These are phyloP conservation scores for Eurosta solidaginis DNA, from an alignment of 1,140 invertebrate genomes.

Conservation along the genomic window DNA sequence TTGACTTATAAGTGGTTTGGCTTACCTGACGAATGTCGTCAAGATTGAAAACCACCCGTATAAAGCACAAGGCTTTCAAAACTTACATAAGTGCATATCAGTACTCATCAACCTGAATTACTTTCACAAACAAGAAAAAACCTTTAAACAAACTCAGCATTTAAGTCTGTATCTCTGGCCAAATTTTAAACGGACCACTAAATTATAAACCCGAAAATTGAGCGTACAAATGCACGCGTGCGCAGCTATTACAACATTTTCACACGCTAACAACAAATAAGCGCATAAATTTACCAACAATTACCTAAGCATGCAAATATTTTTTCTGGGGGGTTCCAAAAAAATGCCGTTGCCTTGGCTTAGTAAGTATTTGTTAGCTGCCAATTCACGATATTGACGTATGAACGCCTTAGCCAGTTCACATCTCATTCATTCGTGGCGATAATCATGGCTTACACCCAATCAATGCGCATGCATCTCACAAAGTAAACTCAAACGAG, in stretches of 20 bases:
- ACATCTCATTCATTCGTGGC: conserved; percentile 52
- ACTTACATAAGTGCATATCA: no score
- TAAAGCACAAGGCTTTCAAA: no score
- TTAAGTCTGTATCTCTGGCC: no score
- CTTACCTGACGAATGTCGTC: no score
- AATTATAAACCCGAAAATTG: not conserved
- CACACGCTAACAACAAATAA: conserved; percentile 6
- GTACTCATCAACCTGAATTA: not conserved
- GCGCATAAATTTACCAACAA: not conserved
- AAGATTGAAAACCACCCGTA: no score
- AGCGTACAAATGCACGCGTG: not conserved
- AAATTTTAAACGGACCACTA: not conserved
- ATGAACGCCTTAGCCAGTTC: conserved; percentile 30
- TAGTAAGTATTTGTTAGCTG: not conserved
- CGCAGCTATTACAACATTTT: not conserved
- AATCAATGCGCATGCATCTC: conserved; percentile 43
- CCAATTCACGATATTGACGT: not conserved
- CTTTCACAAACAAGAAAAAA: not conserved
- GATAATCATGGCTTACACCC: conserved; percentile 58
- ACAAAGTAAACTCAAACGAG: not conserved
- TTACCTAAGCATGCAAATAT: not conserved
- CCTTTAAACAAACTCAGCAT: not conserved
- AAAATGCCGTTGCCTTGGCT: not conserved
- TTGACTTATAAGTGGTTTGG: no score
- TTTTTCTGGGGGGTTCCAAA: not conserved